Conservation (phyloP, 1,140 invertebrate genomes). For the Gerris buenoi region DNA sequence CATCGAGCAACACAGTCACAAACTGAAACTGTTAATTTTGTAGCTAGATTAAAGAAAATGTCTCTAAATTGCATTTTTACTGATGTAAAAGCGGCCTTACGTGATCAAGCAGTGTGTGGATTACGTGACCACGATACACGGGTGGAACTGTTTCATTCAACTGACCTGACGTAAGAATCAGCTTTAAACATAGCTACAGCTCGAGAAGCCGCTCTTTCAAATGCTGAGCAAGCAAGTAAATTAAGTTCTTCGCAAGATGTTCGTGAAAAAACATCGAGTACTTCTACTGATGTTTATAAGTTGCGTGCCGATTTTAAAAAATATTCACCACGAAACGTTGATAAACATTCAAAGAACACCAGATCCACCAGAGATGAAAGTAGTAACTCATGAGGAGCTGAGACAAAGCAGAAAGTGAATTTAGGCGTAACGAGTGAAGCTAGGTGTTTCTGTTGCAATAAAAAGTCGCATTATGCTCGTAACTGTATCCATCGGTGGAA, state of each 20-base stretch:
- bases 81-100: neutral
- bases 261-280: neutral
- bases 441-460: neutral
- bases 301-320: neutral
- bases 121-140: neutral
- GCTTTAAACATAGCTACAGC: neutral
- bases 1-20: neutral
- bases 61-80: neutral
- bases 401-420: neutral
- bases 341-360: neutral
- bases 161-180: neutral
- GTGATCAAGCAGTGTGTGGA: neutral
- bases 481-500: neutral
- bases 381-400: neutral
- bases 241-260: neutral
- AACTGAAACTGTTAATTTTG: neutral
- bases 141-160: neutral
- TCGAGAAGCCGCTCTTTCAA: neutral
- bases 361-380: neutral
- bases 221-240: neutral
- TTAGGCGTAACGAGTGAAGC: neutral
- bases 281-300: neutral
- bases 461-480: neutral
- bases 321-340: neutral
- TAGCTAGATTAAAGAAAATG: neutral